Evolutionary conservation across 2,113 vertebrate species (phyloP).

Genomic region (Alectura lathami): DNA sequence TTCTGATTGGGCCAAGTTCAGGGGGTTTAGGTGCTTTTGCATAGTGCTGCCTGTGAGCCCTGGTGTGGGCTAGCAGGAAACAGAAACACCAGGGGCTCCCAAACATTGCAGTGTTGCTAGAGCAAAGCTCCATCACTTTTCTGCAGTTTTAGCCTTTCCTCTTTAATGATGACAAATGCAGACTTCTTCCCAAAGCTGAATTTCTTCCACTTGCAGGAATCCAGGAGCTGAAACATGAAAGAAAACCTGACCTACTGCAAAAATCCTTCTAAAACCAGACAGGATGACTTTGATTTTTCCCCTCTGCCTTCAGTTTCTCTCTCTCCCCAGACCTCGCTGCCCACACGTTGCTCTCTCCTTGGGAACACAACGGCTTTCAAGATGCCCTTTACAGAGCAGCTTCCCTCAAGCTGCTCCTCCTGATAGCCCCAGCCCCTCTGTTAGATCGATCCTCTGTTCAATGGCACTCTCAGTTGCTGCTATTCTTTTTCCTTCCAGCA

Average conservation of each 20-base stretch:
- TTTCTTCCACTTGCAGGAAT: neutral
- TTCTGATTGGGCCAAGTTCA: neutral
- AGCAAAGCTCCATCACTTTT: neutral
- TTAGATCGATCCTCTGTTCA: too few relatives aligned
- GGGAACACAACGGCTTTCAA: too few relatives aligned
- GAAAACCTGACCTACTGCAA: neutral
- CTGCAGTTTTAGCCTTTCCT: neutral
- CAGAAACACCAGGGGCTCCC: neutral
- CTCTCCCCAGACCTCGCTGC: neutral
- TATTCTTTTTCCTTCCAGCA: neutral
- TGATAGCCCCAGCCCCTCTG: neutral
- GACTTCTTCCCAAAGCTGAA: neutral
- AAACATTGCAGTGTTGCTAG: neutral
- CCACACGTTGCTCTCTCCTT: neutral
- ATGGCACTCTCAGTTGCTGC: neutral
- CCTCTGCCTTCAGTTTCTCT: neutral
- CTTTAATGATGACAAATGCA: neutral
- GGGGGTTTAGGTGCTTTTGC: neutral
- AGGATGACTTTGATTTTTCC: neutral
- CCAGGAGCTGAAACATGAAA: neutral
- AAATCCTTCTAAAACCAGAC: neutral
- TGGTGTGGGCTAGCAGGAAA: neutral
- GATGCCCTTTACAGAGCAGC: neutral
- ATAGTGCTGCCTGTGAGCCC: rapidly evolving
- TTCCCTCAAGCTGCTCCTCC: neutral